phyloP scores from a whole-genome alignment of 2,113 vertebrate genomes.

The Caranx melampygus region DNA sequence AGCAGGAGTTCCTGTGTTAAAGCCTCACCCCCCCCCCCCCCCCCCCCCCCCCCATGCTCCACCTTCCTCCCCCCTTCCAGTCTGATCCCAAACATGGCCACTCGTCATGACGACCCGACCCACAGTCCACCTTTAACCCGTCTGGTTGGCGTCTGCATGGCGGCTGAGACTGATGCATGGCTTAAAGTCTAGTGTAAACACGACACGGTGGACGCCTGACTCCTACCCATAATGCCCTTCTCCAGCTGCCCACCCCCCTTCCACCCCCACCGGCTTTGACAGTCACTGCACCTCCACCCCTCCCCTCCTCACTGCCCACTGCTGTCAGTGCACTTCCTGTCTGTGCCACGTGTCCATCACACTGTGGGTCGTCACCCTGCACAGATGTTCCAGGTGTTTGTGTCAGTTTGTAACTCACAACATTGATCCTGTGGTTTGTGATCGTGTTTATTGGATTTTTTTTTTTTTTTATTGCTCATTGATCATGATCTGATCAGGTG shows the following conservation, averaged over 20 bases:
- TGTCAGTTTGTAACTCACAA: constrained; percentile 2
- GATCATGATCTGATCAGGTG: not conserved
- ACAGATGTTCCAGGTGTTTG: not conserved
- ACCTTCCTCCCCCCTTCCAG: constrained; percentile 39
- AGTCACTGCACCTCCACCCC: not conserved
- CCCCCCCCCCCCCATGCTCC: not conserved
- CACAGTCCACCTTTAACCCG: constrained; percentile 59
- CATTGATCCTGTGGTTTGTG: constrained; percentile 7
- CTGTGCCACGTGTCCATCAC: constrained; percentile 55
- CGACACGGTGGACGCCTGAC: constrained; percentile 9
- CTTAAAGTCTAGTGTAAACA: constrained; percentile 40
- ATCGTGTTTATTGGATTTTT: not conserved
- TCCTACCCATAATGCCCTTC: constrained; percentile 37
- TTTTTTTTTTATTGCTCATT: not conserved
- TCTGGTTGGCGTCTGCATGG: constrained; percentile 81
- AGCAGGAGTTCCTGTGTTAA: constrained; percentile 82
- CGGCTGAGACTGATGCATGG: constrained; percentile 84
- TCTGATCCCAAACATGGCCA: constrained; percentile 24
- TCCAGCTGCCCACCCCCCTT: constrained; percentile 7
- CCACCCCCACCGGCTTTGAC: constrained; percentile 19
- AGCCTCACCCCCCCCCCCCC: constrained; percentile 54
- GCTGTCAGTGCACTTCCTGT: constrained; percentile 46
- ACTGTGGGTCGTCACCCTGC: constrained; percentile 72
- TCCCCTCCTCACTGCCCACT: constrained; percentile 34
- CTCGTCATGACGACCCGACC: no score